Base-by-base conservation (phyloP, 2,888 invertebrate genomes). In the Plagiodera versicolora region DNA sequence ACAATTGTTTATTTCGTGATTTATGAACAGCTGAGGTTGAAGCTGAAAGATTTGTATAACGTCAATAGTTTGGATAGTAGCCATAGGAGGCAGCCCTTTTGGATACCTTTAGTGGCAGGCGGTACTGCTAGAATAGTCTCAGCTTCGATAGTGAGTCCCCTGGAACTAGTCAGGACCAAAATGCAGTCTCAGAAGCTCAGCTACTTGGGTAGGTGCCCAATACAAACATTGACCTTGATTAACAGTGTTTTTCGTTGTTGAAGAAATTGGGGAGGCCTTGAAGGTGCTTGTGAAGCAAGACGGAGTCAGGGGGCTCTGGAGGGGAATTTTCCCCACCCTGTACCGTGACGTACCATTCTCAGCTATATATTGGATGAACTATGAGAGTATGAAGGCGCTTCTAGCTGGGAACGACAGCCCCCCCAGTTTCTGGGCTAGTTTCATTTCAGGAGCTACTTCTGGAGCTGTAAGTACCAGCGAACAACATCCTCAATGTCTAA, bases 1-100 rank as follows among this genome's bases (percentile, higher is more conserved):
- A 99, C 99, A 30, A 91, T 99, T 58, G 88, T 96, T 65, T 99
- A 99, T 81, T 99, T 98, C 84, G 97, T 98, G 9, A 86, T 92
- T 14, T 99, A 99, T 79, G 99, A 99, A 81, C 94, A 96, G 79
- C 82, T 98, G 47, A 83, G 91, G 72, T 83, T 86, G 49, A 83
- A 81, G 72, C 80, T 89, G 69, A 89, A 87, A 77, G 86, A 85
- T 64, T 64, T 75, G 2, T 85, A 86, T 69, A 85, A 84, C 70
- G 73, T 70, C 55, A 78, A 81, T 51, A 72, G 81, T 75, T 79
- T 79, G 77, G 66, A 50, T 16, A 69, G 70, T 39, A 69, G 71
- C 39, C 14, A 57, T 58, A 44, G 52, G 4, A 72, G 74, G 32
- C 84, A 85, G 72, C 91, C 91, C 32, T 81, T 87, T 71, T 87